Evolutionary conservation across 2,797 vertebrate species (phyloP), one percentile per base, ranked within the genome.

Genomic region (Paratrypauchen microcephalus): DNA sequence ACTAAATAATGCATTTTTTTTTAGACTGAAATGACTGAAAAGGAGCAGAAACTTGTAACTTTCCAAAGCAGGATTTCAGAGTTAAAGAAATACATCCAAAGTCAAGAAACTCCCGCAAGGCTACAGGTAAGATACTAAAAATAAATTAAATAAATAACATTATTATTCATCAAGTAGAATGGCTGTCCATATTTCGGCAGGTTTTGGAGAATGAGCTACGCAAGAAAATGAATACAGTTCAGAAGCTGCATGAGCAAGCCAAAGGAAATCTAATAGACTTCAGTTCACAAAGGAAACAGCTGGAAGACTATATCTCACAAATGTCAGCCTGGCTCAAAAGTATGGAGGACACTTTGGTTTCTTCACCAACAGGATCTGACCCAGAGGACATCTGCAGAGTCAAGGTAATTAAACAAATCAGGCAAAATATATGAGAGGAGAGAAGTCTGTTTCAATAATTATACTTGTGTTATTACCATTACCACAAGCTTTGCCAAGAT

Each of bases 371-470:
- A 21, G 93, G 88, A 23, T 87, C 91, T 16, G 92, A 95, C 55
- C 94, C 95, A 16, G 94, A 97, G 78, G 91, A 94, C 82, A 83
- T 99, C 86, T 96, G 87, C 84, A 97, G 94, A 94, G 93, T 97
- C 19, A 99, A 97, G 95, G 98, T 98, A 7, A 19, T 59, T 59
- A 19, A 15, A 0, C 6, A 18, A 36, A 11, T 59, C 0, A 24
- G 6, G 24, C 55, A 57, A 16, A 57, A 28, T 11, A 28, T 57
- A 57, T 52, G 23, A 23, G 52, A 4, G 2, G 7, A 52, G n/a
- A n/a, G n/a, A 9, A 21, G 19, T n/a, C 19, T 52, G 50, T 52
- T 6, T n/a, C 6, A 45, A 45, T 45, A 45, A 45, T 45, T 45
- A 45, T 45, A 45, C 15, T 15, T 4, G 13, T 15, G 39, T 13